phyloP scores from a whole-genome alignment of 2,797 vertebrate genomes.

The Neosalanx taihuensis region DNA sequence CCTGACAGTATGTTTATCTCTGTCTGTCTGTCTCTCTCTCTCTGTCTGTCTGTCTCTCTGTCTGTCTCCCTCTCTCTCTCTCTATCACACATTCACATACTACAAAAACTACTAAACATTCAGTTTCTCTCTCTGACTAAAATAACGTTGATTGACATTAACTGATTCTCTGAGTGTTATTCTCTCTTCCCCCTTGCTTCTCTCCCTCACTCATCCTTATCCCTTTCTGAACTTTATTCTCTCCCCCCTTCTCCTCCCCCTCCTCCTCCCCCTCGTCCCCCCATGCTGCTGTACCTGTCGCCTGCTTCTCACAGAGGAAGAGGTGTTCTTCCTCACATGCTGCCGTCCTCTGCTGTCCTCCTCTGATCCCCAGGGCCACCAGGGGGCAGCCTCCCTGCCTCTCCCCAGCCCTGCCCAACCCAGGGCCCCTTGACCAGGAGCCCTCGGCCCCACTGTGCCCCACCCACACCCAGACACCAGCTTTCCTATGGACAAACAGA shows the following conservation, averaged over 20 bases:
- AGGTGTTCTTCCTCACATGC: constrained; percentile 47
- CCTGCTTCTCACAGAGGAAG: constrained; percentile 68
- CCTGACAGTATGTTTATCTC: background rate
- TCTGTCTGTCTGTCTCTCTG: no score
- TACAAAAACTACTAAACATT: background rate
- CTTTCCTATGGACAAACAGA: constrained; percentile 43
- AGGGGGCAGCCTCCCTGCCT: constrained; percentile 52
- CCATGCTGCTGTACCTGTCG: constrained; percentile 51
- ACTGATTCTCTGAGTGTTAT: no score
- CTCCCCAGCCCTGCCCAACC: constrained; percentile 15
- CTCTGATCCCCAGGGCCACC: constrained; percentile 56
- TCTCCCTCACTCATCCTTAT: background rate
- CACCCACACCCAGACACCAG: constrained; percentile 65
- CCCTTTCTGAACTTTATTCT: background rate
- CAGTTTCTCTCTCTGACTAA: background rate
- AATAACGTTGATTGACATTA: no score
- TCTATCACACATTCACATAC: background rate
- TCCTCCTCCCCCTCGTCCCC: background rate
- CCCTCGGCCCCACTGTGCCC: constrained; percentile 12
- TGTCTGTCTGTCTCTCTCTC: no score
- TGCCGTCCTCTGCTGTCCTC: constrained; percentile 52
- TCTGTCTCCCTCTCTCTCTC: no score
- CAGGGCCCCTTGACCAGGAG: constrained; percentile 15
- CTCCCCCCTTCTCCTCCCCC: no score
- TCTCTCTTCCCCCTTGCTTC: background rate